phyloP scores from a whole-genome alignment of 2,888 invertebrate genomes.

The Eupithecia subfuscata region DNA sequence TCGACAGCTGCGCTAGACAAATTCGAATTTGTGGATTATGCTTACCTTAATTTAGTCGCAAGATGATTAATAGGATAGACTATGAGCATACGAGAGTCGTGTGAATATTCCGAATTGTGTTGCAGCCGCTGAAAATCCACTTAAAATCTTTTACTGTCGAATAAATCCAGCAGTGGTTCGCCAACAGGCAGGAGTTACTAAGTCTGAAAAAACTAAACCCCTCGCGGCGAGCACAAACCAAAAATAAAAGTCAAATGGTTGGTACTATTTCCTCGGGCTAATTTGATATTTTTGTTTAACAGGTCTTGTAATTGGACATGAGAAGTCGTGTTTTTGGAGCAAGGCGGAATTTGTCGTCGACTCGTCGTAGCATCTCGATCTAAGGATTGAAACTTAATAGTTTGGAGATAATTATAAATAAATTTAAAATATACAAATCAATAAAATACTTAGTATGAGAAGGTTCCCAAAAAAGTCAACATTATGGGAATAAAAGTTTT shows the following conservation, averaged over 20 bases:
- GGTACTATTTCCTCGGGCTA: background rate
- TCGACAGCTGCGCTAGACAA: constrained; percentile 76
- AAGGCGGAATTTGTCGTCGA: background rate
- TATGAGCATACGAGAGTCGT: constrained; percentile 44
- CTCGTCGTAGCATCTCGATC: background rate
- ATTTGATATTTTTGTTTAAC: background rate
- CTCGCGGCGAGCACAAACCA: constrained; percentile 3
- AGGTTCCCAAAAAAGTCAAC: too few species aligned
- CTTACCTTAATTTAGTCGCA: constrained; percentile 68
- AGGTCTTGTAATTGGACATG: background rate
- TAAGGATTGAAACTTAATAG: background rate
- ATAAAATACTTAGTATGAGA: too few species aligned
- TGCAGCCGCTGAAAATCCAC: constrained; percentile 11
- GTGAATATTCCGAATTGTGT: constrained; percentile 6
- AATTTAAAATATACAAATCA: too few species aligned
- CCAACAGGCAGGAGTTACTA: constrained; percentile 10
- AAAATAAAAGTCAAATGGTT: constrained; percentile 15
- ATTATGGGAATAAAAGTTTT: too few species aligned
- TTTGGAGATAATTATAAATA: too few species aligned
- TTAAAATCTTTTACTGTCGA: constrained; percentile 19
- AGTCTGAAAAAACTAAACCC: constrained; percentile 20
- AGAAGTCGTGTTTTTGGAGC: background rate
- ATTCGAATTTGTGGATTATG: constrained; percentile 72
- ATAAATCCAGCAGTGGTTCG: constrained; percentile 20
- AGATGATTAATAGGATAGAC: constrained; percentile 62